A percentile compares a stretch with the other conserved stretches of the same genome.
phyloP scores from a whole-genome alignment of 2,888 invertebrate genomes.

The Invenusta paracnida region DNA sequence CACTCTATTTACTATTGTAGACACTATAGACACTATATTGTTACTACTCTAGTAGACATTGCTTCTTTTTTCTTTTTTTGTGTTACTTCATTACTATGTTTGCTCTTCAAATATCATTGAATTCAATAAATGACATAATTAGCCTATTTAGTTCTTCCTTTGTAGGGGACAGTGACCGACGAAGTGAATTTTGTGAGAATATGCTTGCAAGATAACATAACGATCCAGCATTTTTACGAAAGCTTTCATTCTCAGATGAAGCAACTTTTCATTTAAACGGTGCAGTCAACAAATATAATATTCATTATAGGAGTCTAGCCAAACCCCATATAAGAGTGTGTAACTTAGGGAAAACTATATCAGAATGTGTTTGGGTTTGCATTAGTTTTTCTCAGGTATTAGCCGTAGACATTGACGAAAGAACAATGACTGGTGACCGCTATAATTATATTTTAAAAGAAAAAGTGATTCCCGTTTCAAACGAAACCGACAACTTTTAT shows the following conservation, averaged over 20 bases:
- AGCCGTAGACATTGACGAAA: conserved; percentile 31
- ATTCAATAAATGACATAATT: no score
- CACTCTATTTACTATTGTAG: no score
- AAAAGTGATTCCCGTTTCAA: conserved; percentile 14
- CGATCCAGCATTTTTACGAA: conserved; percentile 28
- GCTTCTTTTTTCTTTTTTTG: no score
- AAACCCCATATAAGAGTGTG: neutral
- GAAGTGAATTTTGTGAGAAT: conserved; percentile 32
- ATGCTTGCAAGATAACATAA: conserved; percentile 10
- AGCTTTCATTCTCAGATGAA: conserved; percentile 32
- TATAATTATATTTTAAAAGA: conserved; percentile 32
- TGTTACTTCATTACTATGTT: no score
- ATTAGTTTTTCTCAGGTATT: conserved; percentile 19
- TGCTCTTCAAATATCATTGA: no score
- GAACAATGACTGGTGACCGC: conserved; percentile 28
- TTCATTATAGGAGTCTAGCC: neutral
- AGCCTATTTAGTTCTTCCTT: no score
- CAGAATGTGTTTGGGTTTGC: neutral
- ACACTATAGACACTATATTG: no score
- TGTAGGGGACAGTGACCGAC: conserved; percentile 17
- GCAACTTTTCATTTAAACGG: neutral
- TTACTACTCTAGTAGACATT: no score
- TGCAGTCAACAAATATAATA: neutral
- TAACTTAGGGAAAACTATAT: neutral
- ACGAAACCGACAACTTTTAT: conserved; percentile 14